Evolutionary conservation across 2,797 vertebrate genomes (phyloP).

Genomic region (Falco cherrug): DNA sequence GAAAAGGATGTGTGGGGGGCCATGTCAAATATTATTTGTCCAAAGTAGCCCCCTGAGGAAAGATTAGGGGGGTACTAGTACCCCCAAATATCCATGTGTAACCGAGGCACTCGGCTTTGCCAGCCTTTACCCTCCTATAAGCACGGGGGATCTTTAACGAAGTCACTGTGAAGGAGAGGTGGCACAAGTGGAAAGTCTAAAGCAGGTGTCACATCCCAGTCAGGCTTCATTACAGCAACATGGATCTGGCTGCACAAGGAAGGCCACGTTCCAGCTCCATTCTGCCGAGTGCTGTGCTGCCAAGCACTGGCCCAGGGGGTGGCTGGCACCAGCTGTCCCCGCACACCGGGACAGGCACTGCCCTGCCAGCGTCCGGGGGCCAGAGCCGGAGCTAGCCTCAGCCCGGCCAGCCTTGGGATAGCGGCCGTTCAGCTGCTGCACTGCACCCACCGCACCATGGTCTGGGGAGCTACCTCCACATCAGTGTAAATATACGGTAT

Average conservation of each 20-base stretch:
- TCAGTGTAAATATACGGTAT: accelerated
- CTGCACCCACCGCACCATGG: accelerated
- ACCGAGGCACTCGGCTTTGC: not conserved
- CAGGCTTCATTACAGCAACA: not conserved
- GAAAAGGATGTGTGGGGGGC: no score
- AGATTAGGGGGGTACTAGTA: not conserved
- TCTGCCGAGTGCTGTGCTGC: not conserved
- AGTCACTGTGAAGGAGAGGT: not conserved
- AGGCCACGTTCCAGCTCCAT: not conserved
- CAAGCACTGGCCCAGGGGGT: accelerated
- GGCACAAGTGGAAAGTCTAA: not conserved
- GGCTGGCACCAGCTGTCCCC: not conserved
- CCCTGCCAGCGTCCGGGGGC: accelerated
- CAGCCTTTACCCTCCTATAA: not conserved
- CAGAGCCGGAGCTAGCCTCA: no score
- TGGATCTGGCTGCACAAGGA: accelerated
- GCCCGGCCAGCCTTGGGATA: no score
- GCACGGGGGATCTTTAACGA: no score
- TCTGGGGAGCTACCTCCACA: not conserved
- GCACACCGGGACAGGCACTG: not conserved
- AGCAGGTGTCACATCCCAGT: not conserved
- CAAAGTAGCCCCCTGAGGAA: not conserved
- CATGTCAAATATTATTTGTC: not conserved
- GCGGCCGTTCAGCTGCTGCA: not conserved
- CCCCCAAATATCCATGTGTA: not conserved